Evolutionary conservation across 2,797 vertebrate species (phyloP), one percentile per base, ranked within the genome.

Genomic region (Poliocrania exsul): DNA sequence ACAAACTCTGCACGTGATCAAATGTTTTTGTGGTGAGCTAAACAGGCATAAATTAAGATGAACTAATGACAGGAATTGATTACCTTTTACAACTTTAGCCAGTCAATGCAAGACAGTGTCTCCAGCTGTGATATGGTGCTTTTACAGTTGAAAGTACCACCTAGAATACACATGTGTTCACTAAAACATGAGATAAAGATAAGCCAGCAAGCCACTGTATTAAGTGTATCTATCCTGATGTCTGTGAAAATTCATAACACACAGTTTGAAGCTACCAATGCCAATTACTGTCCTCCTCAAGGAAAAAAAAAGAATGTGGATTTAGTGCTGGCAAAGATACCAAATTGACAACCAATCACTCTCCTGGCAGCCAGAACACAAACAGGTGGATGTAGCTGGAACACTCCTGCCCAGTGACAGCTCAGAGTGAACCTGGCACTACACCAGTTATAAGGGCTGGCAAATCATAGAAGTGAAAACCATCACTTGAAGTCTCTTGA

Each of bases 381-480:
- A 95, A 95, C 95, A 96, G 95, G 95, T 96, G 93, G 95, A 93
- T 91, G 79, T 56, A 92, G 84, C 82, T 96, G 92, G 95, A 93
- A 91, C 71, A 91, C 65, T 56, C 72, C 92, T 75, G 75, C 87
- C 54, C 88, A 90, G 86, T 90, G 93, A 95, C 92, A 96, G 90
- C 91, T 95, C 69, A 31, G 83, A 91, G 74, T 77, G 86, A 93
- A 81, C 66, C 88, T 96, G 95, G 91, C 94, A 85, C 53, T 57
- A 53, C 72, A 87, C 46, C 93, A 83, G 80, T 73, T 88, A 26
- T 15, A 67, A 79, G 50, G 81, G 60, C 21, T 97, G 95, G 91
- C 93, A 96, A 95, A 92, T n/a, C 85, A 72, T 11, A 71, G 19
- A 77, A 86, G 60, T 42, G 40, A 86, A 92, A 95, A 75, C 53